Evolutionary conservation across 2,888 invertebrate genomes (phyloP).

Genomic region (Lycaena phlaeas): DNA sequence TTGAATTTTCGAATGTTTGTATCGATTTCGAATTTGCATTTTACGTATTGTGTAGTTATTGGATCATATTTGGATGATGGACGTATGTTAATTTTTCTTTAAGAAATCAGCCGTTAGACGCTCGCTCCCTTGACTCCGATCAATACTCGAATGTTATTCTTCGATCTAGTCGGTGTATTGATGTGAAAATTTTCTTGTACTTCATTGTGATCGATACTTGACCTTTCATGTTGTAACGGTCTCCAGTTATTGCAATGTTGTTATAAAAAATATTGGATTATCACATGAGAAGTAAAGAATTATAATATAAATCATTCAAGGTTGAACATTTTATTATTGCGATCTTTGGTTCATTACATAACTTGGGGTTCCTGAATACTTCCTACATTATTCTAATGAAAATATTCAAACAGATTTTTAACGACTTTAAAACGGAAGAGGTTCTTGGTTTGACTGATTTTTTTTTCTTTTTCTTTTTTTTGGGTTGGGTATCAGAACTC

Average conservation of each 20-base stretch:
- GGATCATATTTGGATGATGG: slow-evolving; percentile 62
- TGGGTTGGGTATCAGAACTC: too few species aligned
- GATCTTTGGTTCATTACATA: too few species aligned
- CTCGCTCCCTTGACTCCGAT: slow-evolving; percentile 30
- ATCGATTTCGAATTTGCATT: slow-evolving; percentile 64
- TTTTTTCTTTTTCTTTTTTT: too few species aligned
- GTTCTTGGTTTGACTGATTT: too few species aligned
- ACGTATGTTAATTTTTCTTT: slow-evolving; percentile 60
- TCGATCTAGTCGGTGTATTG: slow-evolving; percentile 55
- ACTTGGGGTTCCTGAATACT: too few species aligned
- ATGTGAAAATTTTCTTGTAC: slow-evolving; percentile 41
- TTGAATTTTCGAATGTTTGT: slow-evolving; percentile 26
- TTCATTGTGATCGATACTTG: slow-evolving; percentile 35
- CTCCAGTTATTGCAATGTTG: slow-evolving; percentile 18
- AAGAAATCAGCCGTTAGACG: slow-evolving; percentile 34
- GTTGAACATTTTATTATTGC: too few species aligned
- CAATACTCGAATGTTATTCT: slow-evolving; percentile 55
- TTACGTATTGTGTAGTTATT: slow-evolving; percentile 31
- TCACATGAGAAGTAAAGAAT: not conserved
- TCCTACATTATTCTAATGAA: too few species aligned
- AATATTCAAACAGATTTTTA: too few species aligned
- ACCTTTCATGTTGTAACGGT: slow-evolving; percentile 50
- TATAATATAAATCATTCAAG: too few species aligned
- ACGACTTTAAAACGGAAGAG: too few species aligned
- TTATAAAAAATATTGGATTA: slow-evolving; percentile 32